Evolutionary conservation across 2,888 invertebrate species (phyloP), one percentile per base, ranked within the genome.

Genomic region (Mongoloraphidia duomilia): DNA sequence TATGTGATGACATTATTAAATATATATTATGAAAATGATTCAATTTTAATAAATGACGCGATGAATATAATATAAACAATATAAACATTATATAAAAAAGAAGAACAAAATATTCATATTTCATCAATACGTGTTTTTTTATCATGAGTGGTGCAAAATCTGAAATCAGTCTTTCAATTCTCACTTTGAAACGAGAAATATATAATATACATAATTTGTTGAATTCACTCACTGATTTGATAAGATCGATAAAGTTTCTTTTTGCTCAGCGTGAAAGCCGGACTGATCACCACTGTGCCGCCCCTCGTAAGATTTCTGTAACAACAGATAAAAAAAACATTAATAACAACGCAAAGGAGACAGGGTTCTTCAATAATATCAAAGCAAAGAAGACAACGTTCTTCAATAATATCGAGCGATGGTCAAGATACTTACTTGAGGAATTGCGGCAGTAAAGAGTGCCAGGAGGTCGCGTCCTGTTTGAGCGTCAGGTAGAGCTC

Each of bases 401-500:
- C 33, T 36, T 37, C 26, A 3, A 26, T 6, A 26, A 26, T 1
- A 26, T 26, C 26, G 6, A 26, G 6, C 6, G 26, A 26, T 26
- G 26, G 26, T 26, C 26, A 35, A 12, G 50, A 56, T 56, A 80
- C 86, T 84, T 70, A 89, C 89, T 88, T 89, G 69, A 92, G 76
- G 70, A 92, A 86, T 69, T 90, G 89, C 67, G 89, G 88, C 69
- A 92, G 73, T 64, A 85, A 76, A 60, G 84, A 82, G 58, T 84
- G 85, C 92, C 92, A 92, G 63, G 86, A 83, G 60, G 85, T 82
- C 52, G 82, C 79, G 63, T 89, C 87, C 65, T 90, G 90, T 66
- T 86, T 86, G 58, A 93, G 75, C 46, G 88, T 91, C 56, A 93
- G 74, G 69, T 85, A 86, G 60, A 93, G 76, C 70, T 93, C 92